phyloP scores from a whole-genome alignment of 2,113 vertebrate genomes.

The Varanus salvator region DNA sequence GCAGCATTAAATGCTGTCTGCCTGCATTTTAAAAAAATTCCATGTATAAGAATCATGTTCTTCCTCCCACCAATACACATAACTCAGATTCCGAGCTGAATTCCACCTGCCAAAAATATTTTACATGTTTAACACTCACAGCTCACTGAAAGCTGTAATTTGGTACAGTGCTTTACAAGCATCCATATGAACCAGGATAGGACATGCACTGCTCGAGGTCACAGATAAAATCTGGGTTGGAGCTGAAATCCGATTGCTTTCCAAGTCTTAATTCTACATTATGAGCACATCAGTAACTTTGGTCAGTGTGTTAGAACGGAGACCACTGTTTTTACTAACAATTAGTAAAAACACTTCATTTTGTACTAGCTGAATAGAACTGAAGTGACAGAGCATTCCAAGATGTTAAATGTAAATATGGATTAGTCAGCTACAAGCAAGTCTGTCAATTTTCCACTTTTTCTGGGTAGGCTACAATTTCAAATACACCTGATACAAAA shows the following conservation, averaged over 20 bases:
- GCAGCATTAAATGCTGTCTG: slow-evolving; percentile 9
- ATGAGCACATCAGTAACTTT: not conserved
- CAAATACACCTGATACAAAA: not conserved
- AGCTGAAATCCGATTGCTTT: not conserved
- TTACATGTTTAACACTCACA: slow-evolving; percentile 55
- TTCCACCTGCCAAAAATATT: slow-evolving; percentile 62
- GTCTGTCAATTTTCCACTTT: not conserved
- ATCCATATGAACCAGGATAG: not conserved
- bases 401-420: not conserved
- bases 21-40: slow-evolving; percentile 60
- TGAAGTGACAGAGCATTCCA: not conserved
- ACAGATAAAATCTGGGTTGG: not conserved
- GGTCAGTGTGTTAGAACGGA: not conserved
- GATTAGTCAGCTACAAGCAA: not conserved
- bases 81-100: slow-evolving; percentile 68
- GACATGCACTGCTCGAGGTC: rapidly evolving
- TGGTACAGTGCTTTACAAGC: not conserved
- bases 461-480: not conserved
- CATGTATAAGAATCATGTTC: slow-evolving; percentile 69
- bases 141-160: slow-evolving; percentile 48
- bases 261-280: not conserved
- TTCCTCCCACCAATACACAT: slow-evolving; percentile 73
- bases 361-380: not conserved
- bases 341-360: not conserved
- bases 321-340: too few species aligned